A percentile compares a stretch with the other conserved stretches of the same genome.
Conservation (phyloP, 1,140 invertebrate species). For the Brachionus calyciflorus region DNA sequence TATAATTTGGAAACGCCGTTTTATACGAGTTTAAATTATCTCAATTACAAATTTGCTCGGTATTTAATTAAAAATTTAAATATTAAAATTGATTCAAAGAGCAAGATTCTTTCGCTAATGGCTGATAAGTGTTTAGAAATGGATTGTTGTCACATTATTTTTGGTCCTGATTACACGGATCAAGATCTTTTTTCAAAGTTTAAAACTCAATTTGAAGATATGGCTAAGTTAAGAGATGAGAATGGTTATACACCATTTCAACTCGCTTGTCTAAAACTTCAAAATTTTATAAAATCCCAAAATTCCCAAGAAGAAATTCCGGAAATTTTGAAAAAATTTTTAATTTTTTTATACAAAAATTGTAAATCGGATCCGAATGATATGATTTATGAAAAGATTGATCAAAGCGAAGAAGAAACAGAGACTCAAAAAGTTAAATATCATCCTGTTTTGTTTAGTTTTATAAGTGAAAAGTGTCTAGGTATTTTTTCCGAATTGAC, state of each 20-base stretch:
- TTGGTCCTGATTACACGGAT: not conserved
- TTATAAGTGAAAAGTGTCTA: not conserved
- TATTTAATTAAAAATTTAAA: not conserved
- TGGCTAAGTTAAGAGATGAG: conserved; percentile 26
- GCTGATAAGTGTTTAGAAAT: not conserved
- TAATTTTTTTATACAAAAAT: conserved; percentile 39
- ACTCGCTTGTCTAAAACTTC: not conserved
- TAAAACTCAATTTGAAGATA: not conserved
- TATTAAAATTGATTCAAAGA: not conserved
- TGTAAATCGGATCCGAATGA: conserved; percentile 34
- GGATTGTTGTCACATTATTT: conserved; percentile 1
- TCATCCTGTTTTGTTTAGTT: not conserved
- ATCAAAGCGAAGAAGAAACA: not conserved
- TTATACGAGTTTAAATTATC: conserved; percentile 53
- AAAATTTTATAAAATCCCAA: no score
- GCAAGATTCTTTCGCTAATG: not conserved
- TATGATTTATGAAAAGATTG: not conserved
- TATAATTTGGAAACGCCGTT: conserved; percentile 57
- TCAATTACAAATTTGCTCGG: conserved; percentile 2
- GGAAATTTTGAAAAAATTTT: not conserved
- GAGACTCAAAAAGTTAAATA: not conserved
- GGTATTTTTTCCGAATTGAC: not conserved
- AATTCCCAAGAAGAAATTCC: not conserved
- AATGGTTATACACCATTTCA: conserved; percentile 10
- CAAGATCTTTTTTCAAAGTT: not conserved